These are phyloP conservation scores for Conger conger DNA, from an alignment of 2,113 vertebrate genomes.

Conservation along the genomic window DNA sequence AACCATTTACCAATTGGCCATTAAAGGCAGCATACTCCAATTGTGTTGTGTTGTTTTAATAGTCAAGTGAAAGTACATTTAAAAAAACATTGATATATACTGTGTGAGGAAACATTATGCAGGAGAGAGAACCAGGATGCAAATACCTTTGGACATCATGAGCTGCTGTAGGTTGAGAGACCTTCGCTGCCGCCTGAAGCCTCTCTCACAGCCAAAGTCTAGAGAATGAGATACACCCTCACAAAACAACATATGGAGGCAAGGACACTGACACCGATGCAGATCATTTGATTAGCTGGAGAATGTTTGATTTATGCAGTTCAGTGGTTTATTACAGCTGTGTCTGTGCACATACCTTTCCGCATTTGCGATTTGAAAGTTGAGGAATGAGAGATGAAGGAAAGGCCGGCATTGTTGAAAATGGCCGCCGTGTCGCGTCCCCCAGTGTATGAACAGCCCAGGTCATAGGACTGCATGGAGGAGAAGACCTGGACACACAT, in stretches of 20 bases:
- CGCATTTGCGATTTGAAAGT: constrained; percentile 16
- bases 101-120: not conserved
- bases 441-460: constrained; percentile 75
- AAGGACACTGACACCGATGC: not conserved
- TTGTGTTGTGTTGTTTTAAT: not conserved
- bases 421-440: constrained; percentile 58
- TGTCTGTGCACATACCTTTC: constrained; percentile 32
- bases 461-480: constrained; percentile 73
- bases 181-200: constrained; percentile 48
- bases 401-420: constrained; percentile 69
- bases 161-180: constrained; percentile 59
- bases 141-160: constrained; percentile 54
- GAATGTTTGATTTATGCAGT: not conserved
- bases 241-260: not conserved
- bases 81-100: not conserved
- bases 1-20: no score
- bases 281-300: not conserved
- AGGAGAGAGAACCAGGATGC: not conserved
- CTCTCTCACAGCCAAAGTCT: constrained; percentile 53
- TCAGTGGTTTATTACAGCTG: not conserved
- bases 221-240: not conserved
- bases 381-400: constrained; percentile 57
- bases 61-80: not conserved
- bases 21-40: not conserved
- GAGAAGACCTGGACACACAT: constrained; percentile 70